These are phyloP conservation scores for Dunckerocampus dactyliophorus DNA, from an alignment of 2,113 vertebrate species.

Conservation along the genomic window DNA sequence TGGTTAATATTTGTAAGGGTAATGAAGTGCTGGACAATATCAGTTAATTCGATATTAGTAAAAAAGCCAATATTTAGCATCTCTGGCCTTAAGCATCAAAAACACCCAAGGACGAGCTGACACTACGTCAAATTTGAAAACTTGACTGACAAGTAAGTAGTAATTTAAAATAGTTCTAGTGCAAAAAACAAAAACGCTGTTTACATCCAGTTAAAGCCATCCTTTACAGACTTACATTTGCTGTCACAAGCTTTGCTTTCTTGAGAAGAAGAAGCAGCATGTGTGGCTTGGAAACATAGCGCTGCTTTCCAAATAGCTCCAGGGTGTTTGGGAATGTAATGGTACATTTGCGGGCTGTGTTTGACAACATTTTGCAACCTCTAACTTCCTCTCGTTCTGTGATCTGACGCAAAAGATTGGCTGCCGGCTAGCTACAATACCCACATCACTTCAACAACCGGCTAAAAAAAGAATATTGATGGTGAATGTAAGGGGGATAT, in stretches of 20 bases:
- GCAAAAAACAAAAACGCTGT: too few relatives aligned
- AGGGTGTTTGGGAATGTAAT: background rate
- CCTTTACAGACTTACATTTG: background rate
- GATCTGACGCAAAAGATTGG: constrained; percentile 6
- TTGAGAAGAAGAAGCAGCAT: background rate
- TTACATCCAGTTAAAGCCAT: background rate
- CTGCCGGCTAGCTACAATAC: background rate
- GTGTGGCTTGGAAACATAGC: background rate
- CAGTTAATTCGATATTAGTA: too few relatives aligned
- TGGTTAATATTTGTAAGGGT: too few relatives aligned
- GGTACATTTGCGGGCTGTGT: constrained; percentile 3
- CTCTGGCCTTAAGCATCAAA: too few relatives aligned
- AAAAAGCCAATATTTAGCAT: too few relatives aligned
- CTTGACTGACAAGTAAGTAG: background rate
- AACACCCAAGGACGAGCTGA: too few relatives aligned
- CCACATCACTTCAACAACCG: background rate
- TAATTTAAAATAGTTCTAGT: background rate
- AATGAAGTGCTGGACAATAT: too few relatives aligned
- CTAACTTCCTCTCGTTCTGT: background rate
- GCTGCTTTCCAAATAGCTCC: constrained; percentile 1
- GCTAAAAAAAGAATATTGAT: background rate
- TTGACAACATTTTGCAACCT: constrained; percentile 5
- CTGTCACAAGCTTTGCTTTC: background rate
- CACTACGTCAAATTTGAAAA: background rate
- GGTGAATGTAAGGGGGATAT: background rate